Evolutionary conservation across 2,888 invertebrate genomes (phyloP), one percentile per base, ranked within the genome.

Genomic region (Bhutanitis thaidina): DNA sequence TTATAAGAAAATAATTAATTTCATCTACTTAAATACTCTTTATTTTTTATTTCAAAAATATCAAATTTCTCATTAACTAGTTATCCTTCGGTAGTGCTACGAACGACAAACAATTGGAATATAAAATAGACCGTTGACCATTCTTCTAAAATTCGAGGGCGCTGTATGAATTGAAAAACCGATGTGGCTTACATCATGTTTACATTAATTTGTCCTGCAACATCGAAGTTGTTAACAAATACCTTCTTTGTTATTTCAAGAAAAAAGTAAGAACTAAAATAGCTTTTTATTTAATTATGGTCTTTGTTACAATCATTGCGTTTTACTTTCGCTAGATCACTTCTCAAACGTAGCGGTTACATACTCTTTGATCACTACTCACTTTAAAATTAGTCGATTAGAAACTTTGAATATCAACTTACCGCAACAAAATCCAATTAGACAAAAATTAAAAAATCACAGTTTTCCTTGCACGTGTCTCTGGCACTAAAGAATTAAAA

Each of bases 401-500:
- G 8, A 27, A 27, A 27, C 2, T 7, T 7, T 8, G 8, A 50
- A 27, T 34, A 48, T 7, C 27, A 40, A 71, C 84, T 82, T 62
- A 83, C 84, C 80, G 70, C 69, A 51, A 39, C 52, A 61, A 20
- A 61, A 57, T 66, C 67, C 68, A 65, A 67, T 61, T 58, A 63
- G 63, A 65, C 60, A 67, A 63, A 59, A 56, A 58, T 53, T 56
- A 7, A 64, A 63, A 67, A 65, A 70, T 74, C 80, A 68, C 67
- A 56, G 69, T 71, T 65, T 70, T 64, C 62, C 56, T 65, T 50
- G 57, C 69, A 74, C 72, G 74, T 71, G 67, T 67, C 68, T 63
- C 69, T 71, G 71, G 69, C 80, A 79, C 77, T 72, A 73, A 62
- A 71, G 64, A 69, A 64, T 61, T 55, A 54, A 71, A 75, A 72